phyloP scores from a whole-genome alignment of 37 sponge, comb jelly and placozoan genomes.

The Hexactinellida sp. region DNA sequence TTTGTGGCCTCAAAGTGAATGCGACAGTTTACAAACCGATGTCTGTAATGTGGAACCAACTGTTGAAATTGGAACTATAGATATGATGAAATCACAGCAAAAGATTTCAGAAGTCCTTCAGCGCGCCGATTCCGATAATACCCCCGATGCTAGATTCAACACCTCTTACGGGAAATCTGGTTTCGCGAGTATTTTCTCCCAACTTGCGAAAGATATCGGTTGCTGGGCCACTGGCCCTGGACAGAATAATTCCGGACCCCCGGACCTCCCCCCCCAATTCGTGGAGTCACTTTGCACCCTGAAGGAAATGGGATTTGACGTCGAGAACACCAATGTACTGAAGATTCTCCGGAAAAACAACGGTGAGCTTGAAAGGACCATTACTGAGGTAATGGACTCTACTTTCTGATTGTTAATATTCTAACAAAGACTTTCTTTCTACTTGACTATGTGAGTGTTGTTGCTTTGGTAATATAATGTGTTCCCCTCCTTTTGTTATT shows the following conservation, averaged over 20 bases:
- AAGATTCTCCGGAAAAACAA: background rate
- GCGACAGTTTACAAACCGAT: background rate
- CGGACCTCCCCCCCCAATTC: background rate
- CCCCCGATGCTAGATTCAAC: background rate
- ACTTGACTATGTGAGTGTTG: background rate
- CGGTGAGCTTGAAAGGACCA: background rate
- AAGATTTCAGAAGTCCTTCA: background rate
- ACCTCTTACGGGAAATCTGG: background rate
- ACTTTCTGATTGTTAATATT: background rate
- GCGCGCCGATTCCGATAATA: background rate
- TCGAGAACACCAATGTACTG: background rate
- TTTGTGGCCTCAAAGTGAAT: background rate
- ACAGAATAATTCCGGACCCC: background rate
- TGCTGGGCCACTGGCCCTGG: background rate
- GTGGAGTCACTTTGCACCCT: conserved; percentile 6
- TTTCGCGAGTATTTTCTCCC: background rate
- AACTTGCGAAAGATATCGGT: background rate
- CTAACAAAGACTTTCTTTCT: background rate
- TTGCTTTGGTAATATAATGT: background rate
- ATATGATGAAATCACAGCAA: background rate
- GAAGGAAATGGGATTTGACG: background rate
- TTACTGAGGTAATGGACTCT: background rate
- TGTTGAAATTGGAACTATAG: background rate
- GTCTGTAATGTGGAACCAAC: background rate
- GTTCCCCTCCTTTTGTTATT: background rate